Base-by-base conservation (phyloP, 2,113 vertebrate species). In the Sinocyclocheilus rhinocerous region DNA sequence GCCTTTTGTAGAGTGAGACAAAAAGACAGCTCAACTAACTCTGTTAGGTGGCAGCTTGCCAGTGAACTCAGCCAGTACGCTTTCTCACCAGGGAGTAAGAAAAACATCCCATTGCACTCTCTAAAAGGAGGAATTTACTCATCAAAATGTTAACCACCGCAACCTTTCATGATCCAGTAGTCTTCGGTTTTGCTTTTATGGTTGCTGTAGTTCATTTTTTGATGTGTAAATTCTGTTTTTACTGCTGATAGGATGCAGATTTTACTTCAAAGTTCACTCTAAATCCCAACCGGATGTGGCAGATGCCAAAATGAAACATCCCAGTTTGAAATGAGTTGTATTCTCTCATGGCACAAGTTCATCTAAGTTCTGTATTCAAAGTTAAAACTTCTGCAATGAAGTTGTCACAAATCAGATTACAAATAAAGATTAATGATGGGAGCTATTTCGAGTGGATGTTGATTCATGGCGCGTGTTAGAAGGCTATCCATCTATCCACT, bases 51-150 rank as follows among this genome's bases (percentile, higher is more conserved):
- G 79, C 52, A 72, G 72, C 20, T 76, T 65, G 84, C 67, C 81
- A 65, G 42, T 42, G 55, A 73, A 59, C 73, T 86, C 75, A 57
- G 63, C 59, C 18, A 84, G 76, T 78, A 81, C 39, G 4, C 72
- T 42, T 86, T n/a, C 70, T 81, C 81, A 81, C 83, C 45, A 7
- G 42, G 26, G 36, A 70, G 61, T 78, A 83, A 83, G 61, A 88
- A 70, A 85, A 67, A 76, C 76, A 80, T 39, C 76, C 69, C 52
- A n/a, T 18, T 39, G 55, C n/a, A 42, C 11, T 55, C n/a, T 73
- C 16, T 36, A 59, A 83, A 83, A 59, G 81, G 33, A 73, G 13
- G 45, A 70, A 26, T 84, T 75, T 73, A 73, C 82, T 42, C 69
- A 84, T 84, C 67, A 84, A 84, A 83, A 59, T 84, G 8, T 73